These are phyloP conservation scores for Lucilia cuprina DNA, from an alignment of 1,140 invertebrate species.

Conservation along the genomic window DNA sequence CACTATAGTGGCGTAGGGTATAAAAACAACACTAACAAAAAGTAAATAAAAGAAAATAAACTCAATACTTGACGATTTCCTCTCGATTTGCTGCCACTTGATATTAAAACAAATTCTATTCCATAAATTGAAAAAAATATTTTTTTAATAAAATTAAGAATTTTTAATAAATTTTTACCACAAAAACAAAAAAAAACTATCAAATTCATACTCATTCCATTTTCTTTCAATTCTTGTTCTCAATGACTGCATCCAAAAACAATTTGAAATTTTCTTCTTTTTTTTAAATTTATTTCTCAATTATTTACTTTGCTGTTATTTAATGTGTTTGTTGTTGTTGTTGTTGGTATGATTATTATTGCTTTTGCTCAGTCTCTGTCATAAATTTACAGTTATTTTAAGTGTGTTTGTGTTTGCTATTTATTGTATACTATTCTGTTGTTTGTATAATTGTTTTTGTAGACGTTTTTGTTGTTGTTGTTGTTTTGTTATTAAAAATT, in stretches of 20 bases:
- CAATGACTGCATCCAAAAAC: slow-evolving; percentile 11
- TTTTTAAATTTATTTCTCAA: not conserved
- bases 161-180: no score
- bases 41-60: no score
- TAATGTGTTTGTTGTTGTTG: not conserved
- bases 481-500: not conserved
- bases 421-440: not conserved
- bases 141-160: no score
- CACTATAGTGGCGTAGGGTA: no score
- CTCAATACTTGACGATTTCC: no score
- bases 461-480: not conserved
- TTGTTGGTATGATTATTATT: slow-evolving; percentile 5
- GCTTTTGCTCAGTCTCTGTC: slow-evolving; percentile 1
- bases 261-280: not conserved
- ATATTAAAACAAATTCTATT: no score
- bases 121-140: no score
- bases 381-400: slow-evolving; percentile 14
- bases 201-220: not conserved
- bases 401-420: not conserved
- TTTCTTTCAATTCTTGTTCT: not conserved
- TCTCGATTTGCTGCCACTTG: no score
- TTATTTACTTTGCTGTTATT: no score
- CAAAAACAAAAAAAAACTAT: no score
- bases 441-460: slow-evolving; percentile 3
- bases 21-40: no score